These are phyloP conservation scores for Enteromius anoplus DNA, from an alignment of 2,797 vertebrate species.

Conservation along the genomic window DNA sequence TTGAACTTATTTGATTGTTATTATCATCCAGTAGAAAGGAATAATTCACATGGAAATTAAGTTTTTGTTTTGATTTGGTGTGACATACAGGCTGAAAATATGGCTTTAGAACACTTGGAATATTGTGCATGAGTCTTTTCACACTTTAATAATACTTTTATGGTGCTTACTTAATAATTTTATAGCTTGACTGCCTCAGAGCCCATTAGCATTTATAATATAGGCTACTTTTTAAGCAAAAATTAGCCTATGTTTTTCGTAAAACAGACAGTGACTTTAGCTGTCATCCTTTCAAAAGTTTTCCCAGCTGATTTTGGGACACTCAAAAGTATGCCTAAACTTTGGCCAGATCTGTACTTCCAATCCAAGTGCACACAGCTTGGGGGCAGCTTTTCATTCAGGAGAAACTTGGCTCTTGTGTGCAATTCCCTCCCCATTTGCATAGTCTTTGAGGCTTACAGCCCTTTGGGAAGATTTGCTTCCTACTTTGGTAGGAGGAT, in stretches of 20 bases:
- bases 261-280: not conserved
- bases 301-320: slow-evolving; percentile 15
- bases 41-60: not conserved
- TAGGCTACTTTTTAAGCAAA: not conserved
- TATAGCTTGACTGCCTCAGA: not conserved
- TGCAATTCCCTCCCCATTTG: slow-evolving; percentile 53
- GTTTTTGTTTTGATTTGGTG: not conserved
- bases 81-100: not conserved
- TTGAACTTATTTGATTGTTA: not conserved
- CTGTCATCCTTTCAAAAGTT: not conserved
- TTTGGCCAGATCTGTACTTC: slow-evolving; percentile 21
- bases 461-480: slow-evolving; percentile 52
- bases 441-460: slow-evolving; percentile 46
- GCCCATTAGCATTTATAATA: not conserved
- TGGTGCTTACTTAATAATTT: not conserved
- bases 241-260: not conserved
- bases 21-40: not conserved
- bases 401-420: slow-evolving; percentile 44
- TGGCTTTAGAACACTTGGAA: not conserved
- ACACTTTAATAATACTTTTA: not conserved
- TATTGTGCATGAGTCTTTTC: not conserved
- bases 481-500: slow-evolving; percentile 59
- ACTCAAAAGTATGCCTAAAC: slow-evolving; percentile 19
- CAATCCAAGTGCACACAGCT: slow-evolving; percentile 35
- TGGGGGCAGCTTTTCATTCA: slow-evolving; percentile 37